Evolutionary conservation across 2,797 vertebrate genomes (phyloP).

Genomic region (Pseudochromis fuscus): DNA sequence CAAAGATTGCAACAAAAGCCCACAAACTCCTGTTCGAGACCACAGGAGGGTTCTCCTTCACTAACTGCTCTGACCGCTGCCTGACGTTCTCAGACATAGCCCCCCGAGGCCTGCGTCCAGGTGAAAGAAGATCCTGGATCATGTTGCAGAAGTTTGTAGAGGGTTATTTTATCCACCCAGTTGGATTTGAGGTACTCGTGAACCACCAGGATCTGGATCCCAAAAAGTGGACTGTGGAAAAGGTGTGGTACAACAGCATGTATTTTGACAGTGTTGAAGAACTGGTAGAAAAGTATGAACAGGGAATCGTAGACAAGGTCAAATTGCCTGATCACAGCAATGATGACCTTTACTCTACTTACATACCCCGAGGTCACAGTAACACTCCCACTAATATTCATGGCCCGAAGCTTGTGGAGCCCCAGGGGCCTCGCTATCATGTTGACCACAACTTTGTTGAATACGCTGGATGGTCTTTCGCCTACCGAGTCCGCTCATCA

Average conservation of each 20-base stretch:
- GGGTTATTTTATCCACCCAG: constrained; percentile 92
- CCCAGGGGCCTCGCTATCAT: constrained; percentile 87
- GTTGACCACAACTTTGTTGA: constrained; percentile 86
- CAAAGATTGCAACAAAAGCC: constrained; percentile 72
- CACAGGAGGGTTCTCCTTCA: constrained; percentile 88
- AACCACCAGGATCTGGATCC: constrained; percentile 87
- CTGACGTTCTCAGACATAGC: constrained; percentile 89
- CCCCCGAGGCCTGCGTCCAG: constrained; percentile 88
- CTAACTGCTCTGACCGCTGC: constrained; percentile 86
- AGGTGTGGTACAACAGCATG: constrained; percentile 91
- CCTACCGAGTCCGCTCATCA: constrained; percentile 89
- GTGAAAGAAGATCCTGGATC: constrained; percentile 91
- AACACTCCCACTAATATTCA: constrained; percentile 73
- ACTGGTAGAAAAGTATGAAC: constrained; percentile 84
- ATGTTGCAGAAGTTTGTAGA: constrained; percentile 91
- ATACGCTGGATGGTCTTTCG: constrained; percentile 93
- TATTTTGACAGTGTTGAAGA: constrained; percentile 88
- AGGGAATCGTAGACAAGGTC: constrained; percentile 74
- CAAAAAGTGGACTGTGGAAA: constrained; percentile 86
- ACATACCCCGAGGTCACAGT: constrained; percentile 85
- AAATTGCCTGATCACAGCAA: constrained; percentile 75
- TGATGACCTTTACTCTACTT: constrained; percentile 87
- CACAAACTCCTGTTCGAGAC: constrained; percentile 83
- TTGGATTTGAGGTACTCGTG: constrained; percentile 92
- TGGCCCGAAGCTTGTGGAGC: constrained; percentile 89